Base-by-base conservation (phyloP, 2,797 vertebrate genomes). In the Poeciliopsis presidionis region DNA sequence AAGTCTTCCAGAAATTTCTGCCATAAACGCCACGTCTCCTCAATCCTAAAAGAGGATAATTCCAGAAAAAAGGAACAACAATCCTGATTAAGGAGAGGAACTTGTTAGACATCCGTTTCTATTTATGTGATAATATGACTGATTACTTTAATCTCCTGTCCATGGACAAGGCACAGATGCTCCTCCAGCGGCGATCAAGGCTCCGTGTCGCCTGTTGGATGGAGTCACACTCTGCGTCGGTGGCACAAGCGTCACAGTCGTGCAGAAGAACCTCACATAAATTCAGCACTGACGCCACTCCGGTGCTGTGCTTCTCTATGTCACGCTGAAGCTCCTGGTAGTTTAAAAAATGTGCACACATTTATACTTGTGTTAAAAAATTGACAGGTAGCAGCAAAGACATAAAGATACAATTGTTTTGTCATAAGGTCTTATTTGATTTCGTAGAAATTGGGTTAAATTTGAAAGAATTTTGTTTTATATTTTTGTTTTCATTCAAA, bases 1-100 rank as follows among this genome's bases (percentile, higher is more conserved):
- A 97, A 98, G 90, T 99, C 98, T 22, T 99, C 98, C 78, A 99
- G 94, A 91, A 99, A 99, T 88, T 98, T 99, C 91, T 99, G 97
- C 98, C 98, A 99, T 8, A 99, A 88, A 77, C 97, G 93, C 98
- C 98, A 98, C 0, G 98, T 99, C 95, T 99, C 98, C 93, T 99
- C 98, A 84, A 99, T 99, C 93, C 98, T 99, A 88, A 0, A 73
- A 87, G 85, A 25, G 78, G 77, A 30, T 3, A 46, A 72, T 14
- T 65, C 36, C 46, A 39, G 39, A 20, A 74, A 63, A 72, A 74
- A 53, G 7, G 36, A 11, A 0, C 4, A 2, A 65, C 5, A 45
- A 70, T 28, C 7, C n/a, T 46, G 43, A 45, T 46, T 8, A 46
- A 28, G 7, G 43, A 28, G 6, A 70, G 12, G 25, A 16, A 28